Evolutionary conservation across 2,888 invertebrate species (phyloP).

Genomic region (Phengaris alcon): DNA sequence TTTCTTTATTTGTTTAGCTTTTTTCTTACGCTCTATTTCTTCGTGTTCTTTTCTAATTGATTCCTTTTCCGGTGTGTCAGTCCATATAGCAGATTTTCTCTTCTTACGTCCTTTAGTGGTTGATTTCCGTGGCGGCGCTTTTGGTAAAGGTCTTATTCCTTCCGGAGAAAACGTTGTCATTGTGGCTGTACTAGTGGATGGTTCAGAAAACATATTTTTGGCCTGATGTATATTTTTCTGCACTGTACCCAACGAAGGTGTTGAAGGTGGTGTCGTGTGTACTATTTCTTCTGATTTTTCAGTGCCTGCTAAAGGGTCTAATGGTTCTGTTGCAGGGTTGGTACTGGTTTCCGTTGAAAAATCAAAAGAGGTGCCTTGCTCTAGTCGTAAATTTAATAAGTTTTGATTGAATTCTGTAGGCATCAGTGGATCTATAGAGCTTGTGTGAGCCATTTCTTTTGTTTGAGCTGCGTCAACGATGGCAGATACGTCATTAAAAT

Average conservation of each 20-base stretch:
- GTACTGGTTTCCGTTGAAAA: too few species aligned
- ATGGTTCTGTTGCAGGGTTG: too few species aligned
- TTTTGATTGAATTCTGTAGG: background rate
- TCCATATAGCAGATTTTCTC: constrained; percentile 36
- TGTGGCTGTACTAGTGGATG: background rate
- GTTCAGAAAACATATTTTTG: constrained; percentile 2
- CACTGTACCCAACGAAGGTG: too few species aligned
- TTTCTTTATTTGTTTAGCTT: constrained; percentile 35
- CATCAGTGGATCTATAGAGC: constrained; percentile 4
- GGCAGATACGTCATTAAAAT: too few species aligned
- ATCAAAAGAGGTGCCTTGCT: too few species aligned
- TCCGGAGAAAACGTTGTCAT: background rate
- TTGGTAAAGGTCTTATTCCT: constrained; percentile 37
- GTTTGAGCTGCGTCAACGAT: too few species aligned
- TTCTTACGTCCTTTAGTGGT: constrained; percentile 36
- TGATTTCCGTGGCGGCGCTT: constrained; percentile 30
- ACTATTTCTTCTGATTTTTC: too few species aligned
- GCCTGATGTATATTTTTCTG: too few species aligned
- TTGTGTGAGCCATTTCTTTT: constrained; percentile 5
- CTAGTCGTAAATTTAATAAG: constrained; percentile 1
- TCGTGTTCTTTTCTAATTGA: constrained; percentile 37
- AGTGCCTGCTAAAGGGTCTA: too few species aligned
- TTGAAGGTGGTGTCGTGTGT: too few species aligned
- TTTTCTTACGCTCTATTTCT: constrained; percentile 37
- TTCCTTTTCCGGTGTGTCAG: constrained; percentile 38